Percentiles rank a stretch among this genome's conserved stretches.
Evolutionary conservation across 2,888 invertebrate species (phyloP).

Genomic region (Cenopis cana): DNA sequence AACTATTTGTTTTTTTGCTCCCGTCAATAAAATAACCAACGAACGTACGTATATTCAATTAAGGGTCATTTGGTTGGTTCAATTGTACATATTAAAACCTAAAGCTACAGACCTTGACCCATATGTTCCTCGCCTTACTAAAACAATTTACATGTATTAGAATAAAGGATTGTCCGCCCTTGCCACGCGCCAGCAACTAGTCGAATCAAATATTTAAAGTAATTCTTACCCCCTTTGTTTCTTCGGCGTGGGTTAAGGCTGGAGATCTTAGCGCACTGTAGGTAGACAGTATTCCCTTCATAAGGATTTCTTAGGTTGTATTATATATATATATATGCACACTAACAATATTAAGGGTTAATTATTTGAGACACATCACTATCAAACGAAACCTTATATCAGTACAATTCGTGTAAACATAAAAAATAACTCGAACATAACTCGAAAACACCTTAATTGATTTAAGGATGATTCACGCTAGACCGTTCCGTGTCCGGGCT

Average conservation of each 20-base stretch:
- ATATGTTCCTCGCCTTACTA: slow-evolving; percentile 49
- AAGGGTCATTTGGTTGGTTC: not conserved
- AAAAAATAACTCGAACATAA: too few relatives aligned
- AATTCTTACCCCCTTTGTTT: slow-evolving; percentile 59
- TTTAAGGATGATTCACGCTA: too few relatives aligned
- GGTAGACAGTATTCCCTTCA: not conserved
- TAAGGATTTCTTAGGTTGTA: too few relatives aligned
- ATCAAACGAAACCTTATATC: too few relatives aligned
- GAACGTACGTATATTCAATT: too few relatives aligned
- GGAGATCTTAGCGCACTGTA: slow-evolving; percentile 19
- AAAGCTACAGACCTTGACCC: slow-evolving; percentile 59
- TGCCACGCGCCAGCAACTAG: slow-evolving; percentile 62
- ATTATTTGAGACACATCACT: too few relatives aligned
- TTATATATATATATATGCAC: too few relatives aligned
- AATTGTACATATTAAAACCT: not conserved
- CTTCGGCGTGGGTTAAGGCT: slow-evolving; percentile 49
- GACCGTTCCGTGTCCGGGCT: too few relatives aligned
- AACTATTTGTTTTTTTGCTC: slow-evolving; percentile 21
- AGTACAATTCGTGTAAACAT: too few relatives aligned
- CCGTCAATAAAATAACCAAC: not conserved
- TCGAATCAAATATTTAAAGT: slow-evolving; percentile 75
- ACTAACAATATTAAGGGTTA: too few relatives aligned
- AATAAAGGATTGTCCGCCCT: slow-evolving; percentile 68
- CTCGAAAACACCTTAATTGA: too few relatives aligned
- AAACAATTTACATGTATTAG: slow-evolving; percentile 51